Conservation (phyloP, 2,113 vertebrate species). For the Scomber colias region DNA sequence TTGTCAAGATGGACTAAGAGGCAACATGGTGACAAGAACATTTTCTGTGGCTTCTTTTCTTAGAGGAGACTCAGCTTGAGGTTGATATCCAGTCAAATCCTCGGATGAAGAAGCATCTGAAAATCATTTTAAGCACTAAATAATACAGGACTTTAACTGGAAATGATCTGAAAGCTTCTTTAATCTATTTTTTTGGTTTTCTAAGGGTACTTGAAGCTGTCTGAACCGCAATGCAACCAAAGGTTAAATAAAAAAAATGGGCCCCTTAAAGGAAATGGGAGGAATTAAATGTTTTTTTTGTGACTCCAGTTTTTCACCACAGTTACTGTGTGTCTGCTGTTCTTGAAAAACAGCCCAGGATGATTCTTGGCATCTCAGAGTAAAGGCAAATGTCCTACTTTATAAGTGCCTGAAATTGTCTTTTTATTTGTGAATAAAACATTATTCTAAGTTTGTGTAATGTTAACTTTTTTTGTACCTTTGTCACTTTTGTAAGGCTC, state of each 20-base stretch:
- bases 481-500: neutral
- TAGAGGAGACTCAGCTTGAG: neutral
- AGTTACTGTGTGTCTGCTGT: neutral
- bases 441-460: conserved; percentile 18
- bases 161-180: neutral
- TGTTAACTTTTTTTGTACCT: neutral
- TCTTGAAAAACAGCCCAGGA: neutral
- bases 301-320: conserved; percentile 12
- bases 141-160: neutral
- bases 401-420: conserved; percentile 52
- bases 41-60: neutral
- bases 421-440: conserved; percentile 61
- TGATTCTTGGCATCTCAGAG: conserved; percentile 7
- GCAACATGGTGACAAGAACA: neutral
- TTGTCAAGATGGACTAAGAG: neutral
- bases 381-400: conserved; percentile 10
- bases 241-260: conserved; percentile 17
- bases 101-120: neutral
- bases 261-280: neutral
- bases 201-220: neutral
- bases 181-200: neutral
- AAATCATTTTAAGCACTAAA: neutral
- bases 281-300: conserved; percentile 1
- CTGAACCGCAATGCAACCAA: neutral
- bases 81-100: neutral